phyloP scores from a whole-genome alignment of 2,888 invertebrate species.

The Hypena proboscidalis region DNA sequence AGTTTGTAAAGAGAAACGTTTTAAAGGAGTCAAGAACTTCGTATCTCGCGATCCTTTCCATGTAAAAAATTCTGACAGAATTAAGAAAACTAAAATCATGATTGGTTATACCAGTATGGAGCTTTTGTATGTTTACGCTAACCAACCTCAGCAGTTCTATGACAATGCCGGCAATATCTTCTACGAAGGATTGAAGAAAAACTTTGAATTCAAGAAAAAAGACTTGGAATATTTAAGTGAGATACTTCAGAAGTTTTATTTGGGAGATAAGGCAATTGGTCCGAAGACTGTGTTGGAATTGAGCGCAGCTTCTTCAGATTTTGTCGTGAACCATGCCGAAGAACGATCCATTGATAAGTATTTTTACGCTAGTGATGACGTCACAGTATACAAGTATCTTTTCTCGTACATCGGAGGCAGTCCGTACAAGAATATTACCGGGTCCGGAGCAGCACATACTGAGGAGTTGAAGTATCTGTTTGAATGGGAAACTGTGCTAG shows the following conservation, averaged over 20 bases:
- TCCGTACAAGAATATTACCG: conserved; percentile 42
- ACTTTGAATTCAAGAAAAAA: conserved; percentile 17
- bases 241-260: conserved; percentile 45
- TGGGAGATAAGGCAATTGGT: conserved; percentile 43
- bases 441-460: conserved; percentile 53
- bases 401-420: conserved; percentile 54
- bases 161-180: conserved; percentile 21
- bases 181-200: conserved; percentile 17
- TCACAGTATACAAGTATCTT: conserved; percentile 50
- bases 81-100: conserved; percentile 47
- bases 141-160: conserved; percentile 39
- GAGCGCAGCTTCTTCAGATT: conserved; percentile 52
- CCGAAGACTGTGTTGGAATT: conserved; percentile 45
- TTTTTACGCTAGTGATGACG: conserved; percentile 39
- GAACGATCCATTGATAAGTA: conserved; percentile 53
- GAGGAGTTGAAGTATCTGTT: conserved; percentile 56
- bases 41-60: conserved; percentile 47
- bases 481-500: conserved; percentile 30
- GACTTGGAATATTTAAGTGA: conserved; percentile 33
- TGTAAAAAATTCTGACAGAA: conserved; percentile 35
- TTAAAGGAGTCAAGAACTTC: conserved; percentile 46
- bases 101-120: conserved; percentile 61
- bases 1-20: conserved; percentile 53
- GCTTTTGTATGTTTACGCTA: conserved; percentile 43
- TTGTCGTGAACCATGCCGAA: conserved; percentile 45